A percentile compares a stretch with the other conserved stretches of the same genome.
phyloP scores from a whole-genome alignment of 2,797 vertebrate species.

The Enteromius argenteus region DNA sequence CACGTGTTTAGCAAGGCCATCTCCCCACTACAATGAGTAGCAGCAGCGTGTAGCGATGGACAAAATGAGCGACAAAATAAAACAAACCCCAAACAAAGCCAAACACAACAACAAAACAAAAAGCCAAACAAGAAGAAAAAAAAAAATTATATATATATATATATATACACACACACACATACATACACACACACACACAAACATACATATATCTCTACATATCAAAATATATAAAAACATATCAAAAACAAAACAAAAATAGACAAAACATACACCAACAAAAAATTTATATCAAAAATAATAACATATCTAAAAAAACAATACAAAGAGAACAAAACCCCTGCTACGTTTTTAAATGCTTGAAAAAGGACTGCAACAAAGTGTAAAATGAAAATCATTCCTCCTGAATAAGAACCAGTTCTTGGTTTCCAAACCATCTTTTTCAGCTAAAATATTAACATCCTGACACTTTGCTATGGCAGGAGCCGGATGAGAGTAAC shows the following conservation, averaged over 20 bases:
- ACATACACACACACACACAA: too few species aligned
- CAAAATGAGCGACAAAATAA: not conserved
- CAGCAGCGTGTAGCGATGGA: not conserved
- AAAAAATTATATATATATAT: too few species aligned
- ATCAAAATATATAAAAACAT: too few species aligned
- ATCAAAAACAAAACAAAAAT: not conserved
- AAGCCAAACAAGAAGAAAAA: not conserved
- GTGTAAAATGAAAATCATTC: not conserved
- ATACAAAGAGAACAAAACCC: too few species aligned
- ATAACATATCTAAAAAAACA: not conserved
- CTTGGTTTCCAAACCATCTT: not conserved
- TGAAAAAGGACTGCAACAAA: not conserved
- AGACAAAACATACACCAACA: too few species aligned
- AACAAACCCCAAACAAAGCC: not conserved
- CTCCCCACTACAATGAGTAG: not conserved
- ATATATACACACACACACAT: too few species aligned
- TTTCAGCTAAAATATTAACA: slow-evolving; percentile 22
- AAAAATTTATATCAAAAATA: too few species aligned
- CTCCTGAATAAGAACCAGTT: not conserved
- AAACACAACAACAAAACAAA: too few species aligned
- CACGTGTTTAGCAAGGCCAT: not conserved
- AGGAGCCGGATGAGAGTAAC: slow-evolving; percentile 19
- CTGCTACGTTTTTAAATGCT: not conserved
- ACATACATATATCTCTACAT: too few species aligned
- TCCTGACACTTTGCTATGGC: slow-evolving; percentile 10